Evolutionary conservation across 2,888 invertebrate species (phyloP).

Genomic region (Saturnia pavonia): DNA sequence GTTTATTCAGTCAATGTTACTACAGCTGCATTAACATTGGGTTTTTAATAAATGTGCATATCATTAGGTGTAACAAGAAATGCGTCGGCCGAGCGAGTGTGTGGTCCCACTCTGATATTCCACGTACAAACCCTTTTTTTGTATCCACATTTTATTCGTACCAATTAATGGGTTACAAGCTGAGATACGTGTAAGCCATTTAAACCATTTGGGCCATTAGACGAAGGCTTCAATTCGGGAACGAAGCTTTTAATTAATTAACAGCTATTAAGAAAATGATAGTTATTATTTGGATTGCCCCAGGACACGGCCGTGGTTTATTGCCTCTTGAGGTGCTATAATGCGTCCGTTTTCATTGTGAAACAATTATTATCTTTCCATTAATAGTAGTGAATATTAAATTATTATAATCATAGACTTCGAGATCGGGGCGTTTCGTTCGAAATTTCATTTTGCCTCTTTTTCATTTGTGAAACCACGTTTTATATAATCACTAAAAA

Average conservation of each 20-base stretch:
- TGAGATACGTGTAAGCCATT: conserved; percentile 62
- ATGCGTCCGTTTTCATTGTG: conserved; percentile 31
- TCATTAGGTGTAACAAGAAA: conserved; percentile 73
- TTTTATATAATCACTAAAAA: not conserved
- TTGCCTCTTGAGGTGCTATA: conserved; percentile 38
- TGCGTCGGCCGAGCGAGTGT: conserved; percentile 58
- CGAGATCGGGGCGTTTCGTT: not conserved
- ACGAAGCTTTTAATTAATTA: conserved; percentile 70
- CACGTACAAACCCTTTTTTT: conserved; percentile 55
- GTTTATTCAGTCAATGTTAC: conserved; percentile 10
- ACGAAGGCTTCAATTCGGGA: conserved; percentile 61
- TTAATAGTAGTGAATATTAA: not conserved
- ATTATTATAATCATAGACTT: conserved; percentile 3
- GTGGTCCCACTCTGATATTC: conserved; percentile 69
- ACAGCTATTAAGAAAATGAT: conserved; percentile 65
- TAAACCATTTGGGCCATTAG: conserved; percentile 66
- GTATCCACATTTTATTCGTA: conserved; percentile 55
- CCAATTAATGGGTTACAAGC: conserved; percentile 67
- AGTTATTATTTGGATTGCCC: conserved; percentile 55
- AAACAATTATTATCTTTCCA: conserved; percentile 16
- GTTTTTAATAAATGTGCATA: conserved; percentile 77
- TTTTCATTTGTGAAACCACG: not conserved
- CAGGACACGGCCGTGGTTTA: conserved; percentile 41
- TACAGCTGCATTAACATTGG: conserved; percentile 37
- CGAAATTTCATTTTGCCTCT: not conserved